phyloP scores from a whole-genome alignment of 2,888 invertebrate genomes.

The Dione juno region DNA sequence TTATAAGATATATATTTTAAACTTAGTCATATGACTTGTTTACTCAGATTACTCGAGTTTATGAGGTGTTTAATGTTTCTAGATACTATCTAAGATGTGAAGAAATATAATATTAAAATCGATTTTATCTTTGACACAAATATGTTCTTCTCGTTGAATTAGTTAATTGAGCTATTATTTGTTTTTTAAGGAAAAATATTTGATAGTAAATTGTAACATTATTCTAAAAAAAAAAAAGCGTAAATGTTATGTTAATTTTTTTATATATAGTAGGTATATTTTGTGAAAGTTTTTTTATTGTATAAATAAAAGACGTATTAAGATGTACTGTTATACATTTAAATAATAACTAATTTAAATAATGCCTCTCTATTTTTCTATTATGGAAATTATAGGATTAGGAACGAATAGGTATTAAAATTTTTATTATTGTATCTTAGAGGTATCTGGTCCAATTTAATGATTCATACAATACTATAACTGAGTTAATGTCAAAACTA shows the following conservation, averaged over 20 bases:
- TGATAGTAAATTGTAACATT: neutral
- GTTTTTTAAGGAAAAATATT: neutral
- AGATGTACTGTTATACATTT: slow-evolving; percentile 37
- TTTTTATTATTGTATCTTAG: slow-evolving; percentile 33
- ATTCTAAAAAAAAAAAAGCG: neutral
- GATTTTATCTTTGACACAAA: slow-evolving; percentile 28
- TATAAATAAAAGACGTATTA: slow-evolving; percentile 37
- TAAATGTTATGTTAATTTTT: slow-evolving; percentile 34
- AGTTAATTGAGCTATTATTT: slow-evolving; percentile 21
- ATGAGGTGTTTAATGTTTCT: slow-evolving; percentile 53
- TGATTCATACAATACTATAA: slow-evolving; percentile 27
- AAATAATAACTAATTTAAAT: slow-evolving; percentile 40
- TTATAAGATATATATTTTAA: slow-evolving; percentile 61
- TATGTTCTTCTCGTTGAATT: slow-evolving; percentile 17
- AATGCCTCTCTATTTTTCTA: slow-evolving; percentile 36
- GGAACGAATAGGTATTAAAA: slow-evolving; percentile 24
- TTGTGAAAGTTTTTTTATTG: slow-evolving; percentile 33
- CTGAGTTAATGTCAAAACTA: slow-evolving; percentile 43
- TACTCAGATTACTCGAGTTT: slow-evolving; percentile 56
- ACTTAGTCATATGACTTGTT: slow-evolving; percentile 60
- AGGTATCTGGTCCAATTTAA: slow-evolving; percentile 28
- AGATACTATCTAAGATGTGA: slow-evolving; percentile 34
- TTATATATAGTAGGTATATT: slow-evolving; percentile 33
- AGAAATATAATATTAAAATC: slow-evolving; percentile 16
- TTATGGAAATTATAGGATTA: slow-evolving; percentile 41